Conservation (phyloP, 37 sponge, comb jelly and placozoan species). For the Cladorhizidae sp. region DNA sequence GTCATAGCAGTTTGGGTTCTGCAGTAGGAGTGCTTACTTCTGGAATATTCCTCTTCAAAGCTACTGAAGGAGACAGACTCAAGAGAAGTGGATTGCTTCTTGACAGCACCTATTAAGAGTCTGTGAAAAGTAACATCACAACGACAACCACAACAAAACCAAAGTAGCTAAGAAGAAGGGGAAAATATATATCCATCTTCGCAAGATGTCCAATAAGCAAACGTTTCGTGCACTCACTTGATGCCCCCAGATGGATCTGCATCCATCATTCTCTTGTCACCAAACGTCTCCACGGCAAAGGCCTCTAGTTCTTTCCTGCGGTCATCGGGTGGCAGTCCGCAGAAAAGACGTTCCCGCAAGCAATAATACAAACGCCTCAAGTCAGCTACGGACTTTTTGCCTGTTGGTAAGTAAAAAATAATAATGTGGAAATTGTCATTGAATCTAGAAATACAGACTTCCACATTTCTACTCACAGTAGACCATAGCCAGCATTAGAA, state of each 20-base stretch:
- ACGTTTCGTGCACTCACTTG: neutral
- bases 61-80: slow-evolving; percentile 50
- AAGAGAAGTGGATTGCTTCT: slow-evolving; percentile 38
- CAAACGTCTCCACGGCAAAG: slow-evolving; percentile 10
- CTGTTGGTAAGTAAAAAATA: slow-evolving; percentile 1
- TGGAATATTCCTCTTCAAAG: slow-evolving; percentile 21
- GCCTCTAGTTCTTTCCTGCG: slow-evolving; percentile 18
- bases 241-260: neutral
- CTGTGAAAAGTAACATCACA: slow-evolving; percentile 12
- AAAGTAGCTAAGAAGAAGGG: too few relatives aligned
- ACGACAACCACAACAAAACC: neutral
- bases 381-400: slow-evolving; percentile 17
- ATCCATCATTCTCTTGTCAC: slow-evolving; percentile 2
- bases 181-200: too few relatives aligned
- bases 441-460: too few relatives aligned
- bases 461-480: slow-evolving; percentile 27
- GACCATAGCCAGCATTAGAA: slow-evolving; percentile 29
- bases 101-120: slow-evolving; percentile 37
- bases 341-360: slow-evolving; percentile 24
- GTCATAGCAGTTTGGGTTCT: too few relatives aligned
- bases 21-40: slow-evolving; percentile 7
- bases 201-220: too few relatives aligned
- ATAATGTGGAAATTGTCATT: too few relatives aligned
- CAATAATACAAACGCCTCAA: slow-evolving; percentile 30
- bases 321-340: neutral